Evolutionary conservation across 2,113 vertebrate genomes (phyloP).

Genomic region (Tauraco erythrolophus): DNA sequence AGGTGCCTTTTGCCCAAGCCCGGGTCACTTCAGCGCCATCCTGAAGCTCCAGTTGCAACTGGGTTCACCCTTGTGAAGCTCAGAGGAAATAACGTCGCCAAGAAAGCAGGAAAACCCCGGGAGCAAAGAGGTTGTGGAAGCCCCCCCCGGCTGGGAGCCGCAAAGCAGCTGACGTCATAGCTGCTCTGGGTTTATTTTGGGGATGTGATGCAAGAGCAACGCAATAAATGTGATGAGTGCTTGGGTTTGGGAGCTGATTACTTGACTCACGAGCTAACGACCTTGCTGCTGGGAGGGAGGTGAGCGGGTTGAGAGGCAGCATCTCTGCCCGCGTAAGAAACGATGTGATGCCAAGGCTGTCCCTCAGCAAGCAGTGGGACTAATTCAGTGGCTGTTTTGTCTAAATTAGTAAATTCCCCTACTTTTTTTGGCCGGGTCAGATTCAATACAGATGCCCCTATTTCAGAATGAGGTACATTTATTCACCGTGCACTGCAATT

Average conservation of each 20-base stretch:
- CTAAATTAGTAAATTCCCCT: background rate
- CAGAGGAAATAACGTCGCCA: background rate
- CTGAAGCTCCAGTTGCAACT: background rate
- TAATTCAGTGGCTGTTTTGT: background rate
- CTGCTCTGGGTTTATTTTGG: rapidly evolving
- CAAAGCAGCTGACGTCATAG: background rate
- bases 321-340: background rate
- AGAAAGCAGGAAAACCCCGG: rapidly evolving
- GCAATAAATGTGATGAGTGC: background rate
- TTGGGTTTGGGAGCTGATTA: background rate
- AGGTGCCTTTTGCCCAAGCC: background rate
- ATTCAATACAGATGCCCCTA: background rate
- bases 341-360: background rate
- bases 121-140: background rate
- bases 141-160: background rate
- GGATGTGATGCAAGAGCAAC: background rate
- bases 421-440: background rate
- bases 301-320: background rate
- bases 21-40: background rate
- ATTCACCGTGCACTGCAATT: background rate
- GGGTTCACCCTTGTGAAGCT: background rate
- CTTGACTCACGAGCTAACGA: background rate
- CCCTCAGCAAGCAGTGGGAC: background rate
- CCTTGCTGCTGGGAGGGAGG: background rate
- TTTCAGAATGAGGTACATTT: background rate